Evolutionary conservation across 1,140 invertebrate genomes (phyloP), one percentile per base, ranked within the genome.

Genomic region (Agrypnia vestita): DNA sequence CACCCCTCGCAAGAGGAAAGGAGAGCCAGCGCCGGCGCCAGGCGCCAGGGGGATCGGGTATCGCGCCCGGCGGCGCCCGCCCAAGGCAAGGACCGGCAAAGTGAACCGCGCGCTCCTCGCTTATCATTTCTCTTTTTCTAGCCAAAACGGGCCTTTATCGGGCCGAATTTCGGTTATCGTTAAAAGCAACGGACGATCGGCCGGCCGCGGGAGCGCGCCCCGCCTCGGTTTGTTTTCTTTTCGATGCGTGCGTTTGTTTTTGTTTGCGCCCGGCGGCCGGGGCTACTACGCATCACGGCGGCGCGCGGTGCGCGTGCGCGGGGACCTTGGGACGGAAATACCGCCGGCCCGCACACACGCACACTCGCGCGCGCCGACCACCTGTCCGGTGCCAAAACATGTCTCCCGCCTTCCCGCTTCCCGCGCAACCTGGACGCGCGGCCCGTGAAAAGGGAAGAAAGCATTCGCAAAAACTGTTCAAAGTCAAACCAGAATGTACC

Each of bases 361-460:
- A 64, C 43, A 67, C 62, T 10, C 67, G 19, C 17, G 12, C 44
- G 17, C 67, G 19, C 67, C 67, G 67, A 49, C 67, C 46, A 71
- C 67, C 67, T 71, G 67, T 71, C 67, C 47, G 17, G 44, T 49
- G 49, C 25, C 15, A 71, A 71, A 71, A 71, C 67, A 71, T 21
- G n/a, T 3, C 11, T 35, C 25, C 1, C 25, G 6, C 25, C 25
- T 1, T 6, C 1, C 25, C 25, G 25, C 25, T 6, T 35, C 25
- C 25, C 25, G 25, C 6, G 25, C 25, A 35, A 35, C 25, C 25
- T 35, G 25, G n/a, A n/a, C n/a, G n/a, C n/a, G n/a, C n/a, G n/a
- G n/a, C n/a, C n/a, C n/a, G n/a, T n/a, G n/a, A n/a, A n/a, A n/a
- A n/a, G n/a, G n/a, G n/a, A n/a, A n/a, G n/a, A n/a, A n/a, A n/a